These are phyloP conservation scores for Coptodon rendalli DNA, from an alignment of 2,113 vertebrate genomes.

Conservation along the genomic window DNA sequence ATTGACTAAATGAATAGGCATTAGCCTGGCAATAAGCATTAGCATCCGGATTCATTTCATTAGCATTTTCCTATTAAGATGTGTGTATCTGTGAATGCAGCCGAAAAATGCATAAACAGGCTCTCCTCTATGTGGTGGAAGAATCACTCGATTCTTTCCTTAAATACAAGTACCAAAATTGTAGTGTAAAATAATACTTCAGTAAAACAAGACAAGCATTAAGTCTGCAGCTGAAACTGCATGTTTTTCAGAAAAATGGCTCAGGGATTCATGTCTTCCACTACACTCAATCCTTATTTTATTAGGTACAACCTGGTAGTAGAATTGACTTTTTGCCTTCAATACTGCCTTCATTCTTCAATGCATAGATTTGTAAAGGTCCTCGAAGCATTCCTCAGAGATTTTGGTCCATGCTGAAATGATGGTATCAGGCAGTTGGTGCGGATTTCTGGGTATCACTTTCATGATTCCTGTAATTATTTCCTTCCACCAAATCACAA, in stretches of 20 bases:
- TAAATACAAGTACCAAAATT: background rate
- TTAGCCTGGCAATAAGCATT: conserved; percentile 29
- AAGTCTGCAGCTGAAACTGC: background rate
- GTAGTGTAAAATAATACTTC: background rate
- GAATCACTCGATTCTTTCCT: background rate
- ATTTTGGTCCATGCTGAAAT: background rate
- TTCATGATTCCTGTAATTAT: background rate
- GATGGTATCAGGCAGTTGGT: background rate
- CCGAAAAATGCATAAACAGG: background rate
- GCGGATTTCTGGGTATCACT: background rate
- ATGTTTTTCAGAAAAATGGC: background rate
- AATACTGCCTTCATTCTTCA: background rate
- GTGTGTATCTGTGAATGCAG: background rate
- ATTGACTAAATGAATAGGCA: conserved; percentile 46
- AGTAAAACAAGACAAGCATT: background rate
- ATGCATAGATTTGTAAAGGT: background rate
- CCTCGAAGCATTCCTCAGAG: background rate
- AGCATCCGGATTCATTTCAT: conserved; percentile 34
- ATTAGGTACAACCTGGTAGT: background rate
- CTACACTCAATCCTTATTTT: background rate
- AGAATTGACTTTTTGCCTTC: background rate
- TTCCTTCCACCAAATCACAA: background rate
- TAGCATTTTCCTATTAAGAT: conserved; percentile 8
- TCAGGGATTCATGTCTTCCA: background rate
- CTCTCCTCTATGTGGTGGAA: background rate